A percentile compares a stretch with the other conserved stretches of the same genome.
phyloP scores from a whole-genome alignment of 2,113 vertebrate species.

The Oryzias javanicus region DNA sequence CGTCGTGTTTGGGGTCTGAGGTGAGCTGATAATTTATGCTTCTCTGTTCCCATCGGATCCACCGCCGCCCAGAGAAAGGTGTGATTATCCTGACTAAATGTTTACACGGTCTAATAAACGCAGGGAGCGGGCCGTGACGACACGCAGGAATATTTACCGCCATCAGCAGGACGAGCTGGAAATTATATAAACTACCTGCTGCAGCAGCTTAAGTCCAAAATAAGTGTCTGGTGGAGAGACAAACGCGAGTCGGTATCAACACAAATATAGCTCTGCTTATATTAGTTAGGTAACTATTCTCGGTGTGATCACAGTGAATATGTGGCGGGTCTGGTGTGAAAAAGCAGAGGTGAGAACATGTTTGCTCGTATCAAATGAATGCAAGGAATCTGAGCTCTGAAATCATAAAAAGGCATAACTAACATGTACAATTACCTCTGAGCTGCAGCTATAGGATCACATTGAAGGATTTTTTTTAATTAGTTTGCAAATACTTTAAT shows the following conservation, averaged over 20 bases:
- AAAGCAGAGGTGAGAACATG: constrained; percentile 19
- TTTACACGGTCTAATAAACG: constrained; percentile 42
- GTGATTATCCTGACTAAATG: constrained; percentile 47
- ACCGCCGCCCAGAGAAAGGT: not conserved
- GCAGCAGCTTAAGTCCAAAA: no score
- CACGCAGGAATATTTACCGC: constrained; percentile 1
- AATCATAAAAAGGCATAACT: not conserved
- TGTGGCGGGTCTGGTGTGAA: not conserved
- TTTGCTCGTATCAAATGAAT: not conserved
- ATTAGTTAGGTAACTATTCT: constrained; percentile 3
- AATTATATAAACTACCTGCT: no score
- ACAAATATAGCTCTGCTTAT: constrained; percentile 15
- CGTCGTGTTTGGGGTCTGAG: constrained; percentile 15
- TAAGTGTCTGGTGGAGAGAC: no score
- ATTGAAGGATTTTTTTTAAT: no score
- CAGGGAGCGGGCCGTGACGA: constrained; percentile 28
- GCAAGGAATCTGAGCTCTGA: not conserved
- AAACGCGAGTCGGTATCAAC: no score
- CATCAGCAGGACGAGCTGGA: not conserved
- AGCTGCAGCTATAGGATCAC: no score
- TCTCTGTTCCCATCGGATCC: constrained; percentile 5
- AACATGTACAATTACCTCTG: not conserved
- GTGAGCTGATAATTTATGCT: constrained; percentile 53
- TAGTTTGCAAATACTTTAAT: no score
- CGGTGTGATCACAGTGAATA: constrained; percentile 21